phyloP scores from a whole-genome alignment of 2,888 invertebrate species.

The Cephus spinipes region DNA sequence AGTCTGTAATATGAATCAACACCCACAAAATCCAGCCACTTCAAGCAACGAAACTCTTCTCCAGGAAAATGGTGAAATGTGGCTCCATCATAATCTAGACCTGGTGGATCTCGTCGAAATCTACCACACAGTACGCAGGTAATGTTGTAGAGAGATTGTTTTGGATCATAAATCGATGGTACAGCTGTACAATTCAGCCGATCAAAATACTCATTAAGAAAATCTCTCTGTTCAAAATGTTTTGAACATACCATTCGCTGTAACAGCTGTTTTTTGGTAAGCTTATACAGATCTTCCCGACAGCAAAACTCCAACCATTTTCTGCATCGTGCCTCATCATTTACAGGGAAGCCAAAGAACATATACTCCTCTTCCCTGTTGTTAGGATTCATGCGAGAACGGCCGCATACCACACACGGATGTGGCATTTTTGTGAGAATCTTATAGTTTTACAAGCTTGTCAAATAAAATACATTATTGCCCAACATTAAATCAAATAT shows the following conservation, averaged over 20 bases:
- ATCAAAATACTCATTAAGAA: conserved; percentile 61
- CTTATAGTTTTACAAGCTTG: background rate
- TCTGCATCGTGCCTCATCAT: conserved; percentile 57
- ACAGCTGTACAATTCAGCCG: conserved; percentile 56
- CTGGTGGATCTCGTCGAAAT: conserved; percentile 54
- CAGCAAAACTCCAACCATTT: conserved; percentile 63
- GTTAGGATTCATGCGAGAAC: conserved; percentile 64
- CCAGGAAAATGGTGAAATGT: conserved; percentile 65
- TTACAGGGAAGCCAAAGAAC: conserved; percentile 65
- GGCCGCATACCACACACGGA: conserved; percentile 64
- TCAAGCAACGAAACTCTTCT: conserved; percentile 62
- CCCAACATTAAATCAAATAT: background rate
- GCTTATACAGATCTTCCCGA: conserved; percentile 61
- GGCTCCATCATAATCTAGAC: conserved; percentile 52
- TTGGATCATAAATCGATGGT: conserved; percentile 61
- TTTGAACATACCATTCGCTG: conserved; percentile 65
- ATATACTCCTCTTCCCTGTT: conserved; percentile 62
- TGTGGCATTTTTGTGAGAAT: conserved; percentile 57
- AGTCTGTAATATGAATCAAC: conserved; percentile 62
- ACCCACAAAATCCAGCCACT: conserved; percentile 64
- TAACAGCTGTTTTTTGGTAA: conserved; percentile 60
- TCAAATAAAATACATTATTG: conserved; percentile 17
- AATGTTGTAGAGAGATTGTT: conserved; percentile 62
- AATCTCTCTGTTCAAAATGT: conserved; percentile 57
- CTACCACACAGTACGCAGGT: conserved; percentile 59